Percentiles rank a stretch among this genome's conserved stretches.
Conservation (phyloP, 2,113 vertebrate species). For the Lepus europaeus region DNA sequence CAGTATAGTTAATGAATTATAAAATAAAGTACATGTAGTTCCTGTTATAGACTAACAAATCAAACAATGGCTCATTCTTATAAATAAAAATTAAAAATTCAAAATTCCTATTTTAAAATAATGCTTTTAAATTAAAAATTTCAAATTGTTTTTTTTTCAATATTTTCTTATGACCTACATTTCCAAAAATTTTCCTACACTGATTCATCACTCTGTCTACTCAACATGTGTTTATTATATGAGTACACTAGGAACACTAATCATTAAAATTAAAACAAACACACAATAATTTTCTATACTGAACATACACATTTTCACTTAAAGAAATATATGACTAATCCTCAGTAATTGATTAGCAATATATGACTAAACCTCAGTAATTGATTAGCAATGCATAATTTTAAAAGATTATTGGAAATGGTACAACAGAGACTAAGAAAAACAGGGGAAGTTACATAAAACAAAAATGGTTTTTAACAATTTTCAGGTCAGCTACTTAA, state of each 20-base stretch:
- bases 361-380: neutral
- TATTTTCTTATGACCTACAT: neutral
- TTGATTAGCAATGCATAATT: neutral
- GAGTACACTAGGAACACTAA: neutral
- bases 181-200: neutral
- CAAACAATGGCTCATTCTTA: neutral
- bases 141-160: neutral
- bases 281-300: neutral
- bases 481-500: neutral
- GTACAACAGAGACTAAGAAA: conserved; percentile 19
- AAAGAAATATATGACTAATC: neutral
- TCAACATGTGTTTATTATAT: neutral
- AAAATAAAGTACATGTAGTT: conserved; percentile 63
- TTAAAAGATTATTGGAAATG: conserved; percentile 4
- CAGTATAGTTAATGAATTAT: conserved; percentile 73
- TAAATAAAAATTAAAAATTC: neutral
- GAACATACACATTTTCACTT: neutral
- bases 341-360: neutral
- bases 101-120: neutral
- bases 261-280: neutral
- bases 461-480: neutral
- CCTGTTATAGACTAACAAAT: conserved; percentile 59
- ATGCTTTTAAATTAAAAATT: neutral
- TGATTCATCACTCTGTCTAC: neutral
- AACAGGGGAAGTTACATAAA: conserved; percentile 32